Base-by-base conservation (phyloP, 30 jellyfish, hydroid and myxozoan species). In the Clytia hemisphaerica region DNA sequence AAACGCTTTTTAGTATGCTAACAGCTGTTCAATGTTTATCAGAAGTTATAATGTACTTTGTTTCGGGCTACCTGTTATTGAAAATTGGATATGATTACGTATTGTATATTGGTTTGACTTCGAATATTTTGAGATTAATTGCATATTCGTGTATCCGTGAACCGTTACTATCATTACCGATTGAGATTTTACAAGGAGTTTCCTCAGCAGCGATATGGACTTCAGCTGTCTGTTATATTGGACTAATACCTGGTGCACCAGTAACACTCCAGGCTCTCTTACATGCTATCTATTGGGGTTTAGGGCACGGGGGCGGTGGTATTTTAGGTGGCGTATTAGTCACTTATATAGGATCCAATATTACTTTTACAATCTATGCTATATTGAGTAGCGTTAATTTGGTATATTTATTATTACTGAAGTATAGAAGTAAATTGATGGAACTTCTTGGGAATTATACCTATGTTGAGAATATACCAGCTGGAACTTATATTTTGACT, bases 251-350 rank as follows among this genome's bases (percentile, higher is more conserved):
- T n/a, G 98, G 98, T 27, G 87, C 94, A 1, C 98, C 93, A 31
- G 92, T 79, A 29, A 89, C 98, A 2, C 85, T 89, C n/a, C 98
- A 89, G 50, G 98, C 98, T 31, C 68, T 89, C 46, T 84, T 89
- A 2, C 98, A 89, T 71, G 98, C 95, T 27, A 75, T 89, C 28
- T 89, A 89, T 48, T 89, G 98, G 98, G 98, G 98, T 22, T 64
- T 89, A 4, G 98, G 98, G 4, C 98, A 89, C 49, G 98, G 98
- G 15, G 98, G 98, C 10, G 98, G 98, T 61, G 98, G 98, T 1
- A 89, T 89, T 58, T 79, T 89, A 1, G 98, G 98, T 21, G 98
- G 98, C 16, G 70, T 89, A 19, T 61, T 81, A 9, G 94, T 89
- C 37, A 76, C 93, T 21, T 80, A 74, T 73, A 31, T 89, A 18